Evolutionary conservation across 92 coral and sea anemone species (phyloP).

Genomic region (Galaxea fascicularis): DNA sequence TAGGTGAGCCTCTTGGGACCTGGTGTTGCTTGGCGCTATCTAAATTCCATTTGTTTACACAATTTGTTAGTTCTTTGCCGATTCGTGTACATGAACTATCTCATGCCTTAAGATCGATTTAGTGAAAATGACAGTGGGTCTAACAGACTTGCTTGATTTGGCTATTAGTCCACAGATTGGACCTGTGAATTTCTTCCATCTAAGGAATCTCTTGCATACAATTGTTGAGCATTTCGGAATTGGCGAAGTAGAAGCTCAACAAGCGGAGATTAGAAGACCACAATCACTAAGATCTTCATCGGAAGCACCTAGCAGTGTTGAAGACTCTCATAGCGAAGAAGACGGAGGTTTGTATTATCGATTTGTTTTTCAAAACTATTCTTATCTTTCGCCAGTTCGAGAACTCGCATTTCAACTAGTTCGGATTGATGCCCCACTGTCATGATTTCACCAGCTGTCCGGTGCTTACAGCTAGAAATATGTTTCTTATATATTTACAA

Average conservation of each 20-base stretch:
- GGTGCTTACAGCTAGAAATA: not conserved
- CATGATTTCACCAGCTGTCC: no score
- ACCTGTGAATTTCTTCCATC: conserved; percentile 93
- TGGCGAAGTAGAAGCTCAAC: conserved; percentile 84
- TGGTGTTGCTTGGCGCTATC: conserved; percentile 71
- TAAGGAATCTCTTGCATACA: conserved; percentile 83
- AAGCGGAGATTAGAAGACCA: conserved; percentile 67
- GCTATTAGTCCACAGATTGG: conserved; percentile 96
- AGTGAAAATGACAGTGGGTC: conserved; percentile 83
- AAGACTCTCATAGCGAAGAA: conserved; percentile 73
- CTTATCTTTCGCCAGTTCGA: not conserved
- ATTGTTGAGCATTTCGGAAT: conserved; percentile 86
- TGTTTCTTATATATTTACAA: no score
- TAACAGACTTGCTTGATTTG: conserved; percentile 84
- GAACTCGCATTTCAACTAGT: not conserved
- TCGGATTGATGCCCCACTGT: no score
- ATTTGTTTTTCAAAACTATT: not conserved
- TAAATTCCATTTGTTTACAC: conserved; percentile 68
- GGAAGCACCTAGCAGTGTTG: conserved; percentile 35
- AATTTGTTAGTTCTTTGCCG: conserved; percentile 6
- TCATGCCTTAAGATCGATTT: not conserved
- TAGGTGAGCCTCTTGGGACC: conserved; percentile 56
- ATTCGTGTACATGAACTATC: conserved; percentile 5
- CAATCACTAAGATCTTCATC: conserved; percentile 43
- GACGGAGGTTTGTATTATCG: conserved; percentile 67